Base-by-base conservation (phyloP, 2,797 vertebrate species). In the Gallinago nigripennis region DNA sequence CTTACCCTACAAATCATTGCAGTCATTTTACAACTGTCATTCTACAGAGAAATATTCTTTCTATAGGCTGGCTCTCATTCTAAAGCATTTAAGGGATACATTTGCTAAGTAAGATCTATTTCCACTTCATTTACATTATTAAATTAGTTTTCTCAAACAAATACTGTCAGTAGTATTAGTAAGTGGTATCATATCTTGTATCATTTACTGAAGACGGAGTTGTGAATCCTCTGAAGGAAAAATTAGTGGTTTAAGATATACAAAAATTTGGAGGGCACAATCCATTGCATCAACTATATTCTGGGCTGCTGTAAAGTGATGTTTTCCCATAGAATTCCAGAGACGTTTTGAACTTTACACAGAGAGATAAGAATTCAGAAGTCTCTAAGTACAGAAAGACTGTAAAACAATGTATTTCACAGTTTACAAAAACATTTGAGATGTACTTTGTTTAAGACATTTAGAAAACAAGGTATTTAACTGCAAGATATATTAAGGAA, bases 91-190 rank as follows among this genome's bases (percentile, higher is more conserved):
- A 94, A 94, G 73, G 83, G 57, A 54, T 91, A 48, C 78, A 94
- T 86, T 95, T 77, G 68, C 77, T 79, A 92, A 95, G 71, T 78
- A 92, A 95, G 68, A 96, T 65, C 43, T 64, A 76, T 85, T 97
- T 95, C 87, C 81, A 75, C 60, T 95, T 94, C 68, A 94, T 96
- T 96, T 93, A 81, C 3, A 39, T 92, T 92, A 97, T 94, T 94
- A 94, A 93, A 96, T 97, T 92, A 93, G 78, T 35, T 86, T 92
- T 93, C 75, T 91, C 91, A 92, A 94, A 92, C 70, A 94, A 92
- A 93, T 88, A 89, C 91, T 80, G 58, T 82, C 86, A 79, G 64
- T 86, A 58, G 48, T 94, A 95, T 92, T 79, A 92, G 85, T 78
- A 92, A 96, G 68, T 63, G 82, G 72, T 78, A n/a, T n/a, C n/a